Conservation (phyloP, 2,797 vertebrate species). For the Trematomus bernacchii region DNA sequence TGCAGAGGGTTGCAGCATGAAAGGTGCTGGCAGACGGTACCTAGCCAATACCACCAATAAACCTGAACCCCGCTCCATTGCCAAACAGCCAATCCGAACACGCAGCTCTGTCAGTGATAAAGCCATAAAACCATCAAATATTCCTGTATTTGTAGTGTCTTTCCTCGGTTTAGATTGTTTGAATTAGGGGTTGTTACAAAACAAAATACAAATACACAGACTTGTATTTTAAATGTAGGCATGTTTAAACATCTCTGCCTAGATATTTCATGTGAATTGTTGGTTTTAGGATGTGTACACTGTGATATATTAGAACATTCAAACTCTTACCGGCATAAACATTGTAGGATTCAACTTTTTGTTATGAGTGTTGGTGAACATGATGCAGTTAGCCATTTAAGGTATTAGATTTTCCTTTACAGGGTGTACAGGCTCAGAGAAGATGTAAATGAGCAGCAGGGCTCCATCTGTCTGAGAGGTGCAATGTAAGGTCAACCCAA, state of each 20-base stretch:
- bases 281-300: not conserved
- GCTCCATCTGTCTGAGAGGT: conserved; percentile 11
- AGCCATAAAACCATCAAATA: not conserved
- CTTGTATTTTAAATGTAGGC: no score
- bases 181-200: no score
- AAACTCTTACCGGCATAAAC: no score
- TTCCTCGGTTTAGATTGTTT: not conserved
- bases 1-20: conserved; percentile 66
- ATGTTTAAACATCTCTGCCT: no score
- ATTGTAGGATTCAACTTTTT: not conserved
- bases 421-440: not conserved
- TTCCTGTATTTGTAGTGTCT: not conserved
- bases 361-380: not conserved
- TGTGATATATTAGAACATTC: not conserved
- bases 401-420: not conserved
- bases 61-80: conserved; percentile 5
- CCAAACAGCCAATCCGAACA: conserved; percentile 6
- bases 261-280: not conserved
- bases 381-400: not conserved
- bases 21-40: conserved; percentile 48
- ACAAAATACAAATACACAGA: no score
- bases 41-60: conserved; percentile 20
- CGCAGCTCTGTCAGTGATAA: conserved; percentile 1
- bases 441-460: not conserved
- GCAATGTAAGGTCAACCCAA: not conserved